phyloP scores from a whole-genome alignment of 1,140 invertebrate species.

The Doryteuthis pealeii region DNA sequence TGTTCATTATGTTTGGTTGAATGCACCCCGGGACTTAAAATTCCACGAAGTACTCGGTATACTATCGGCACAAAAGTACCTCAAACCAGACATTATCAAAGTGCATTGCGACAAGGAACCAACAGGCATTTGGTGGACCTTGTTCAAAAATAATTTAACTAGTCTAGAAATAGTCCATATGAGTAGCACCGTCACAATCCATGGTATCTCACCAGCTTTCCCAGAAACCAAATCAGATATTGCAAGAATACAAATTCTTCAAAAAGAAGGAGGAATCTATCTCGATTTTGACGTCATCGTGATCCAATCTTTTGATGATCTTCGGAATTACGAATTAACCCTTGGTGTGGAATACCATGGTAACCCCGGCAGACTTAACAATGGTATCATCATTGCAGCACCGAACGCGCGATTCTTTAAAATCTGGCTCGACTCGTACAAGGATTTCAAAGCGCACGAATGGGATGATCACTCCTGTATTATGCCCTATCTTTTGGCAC shows the following conservation, averaged over 20 bases:
- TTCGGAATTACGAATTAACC: conserved; percentile 13
- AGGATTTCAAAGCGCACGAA: not conserved
- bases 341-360: conserved; percentile 11
- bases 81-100: too few relatives aligned
- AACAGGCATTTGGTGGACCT: too few relatives aligned
- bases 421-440: conserved; percentile 17
- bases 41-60: too few relatives aligned
- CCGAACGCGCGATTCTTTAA: conserved; percentile 16
- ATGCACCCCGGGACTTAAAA: too few relatives aligned
- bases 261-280: conserved; percentile 24
- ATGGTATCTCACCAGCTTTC: not conserved
- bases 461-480: conserved; percentile 12
- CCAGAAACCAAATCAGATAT: conserved; percentile 20
- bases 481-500: not conserved
- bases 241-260: conserved; percentile 12
- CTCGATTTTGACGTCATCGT: conserved; percentile 23
- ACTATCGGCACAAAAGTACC: too few relatives aligned
- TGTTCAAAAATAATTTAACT: too few relatives aligned
- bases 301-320: conserved; percentile 18
- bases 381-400: conserved; percentile 20
- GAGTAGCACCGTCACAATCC: not conserved
- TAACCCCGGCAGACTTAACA: conserved; percentile 10
- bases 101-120: too few relatives aligned
- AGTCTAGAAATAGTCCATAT: too few relatives aligned
- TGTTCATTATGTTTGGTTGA: too few relatives aligned